Evolutionary conservation across 2,888 invertebrate genomes (phyloP), one percentile per base, ranked within the genome.

Genomic region (Ernsta delagoae): DNA sequence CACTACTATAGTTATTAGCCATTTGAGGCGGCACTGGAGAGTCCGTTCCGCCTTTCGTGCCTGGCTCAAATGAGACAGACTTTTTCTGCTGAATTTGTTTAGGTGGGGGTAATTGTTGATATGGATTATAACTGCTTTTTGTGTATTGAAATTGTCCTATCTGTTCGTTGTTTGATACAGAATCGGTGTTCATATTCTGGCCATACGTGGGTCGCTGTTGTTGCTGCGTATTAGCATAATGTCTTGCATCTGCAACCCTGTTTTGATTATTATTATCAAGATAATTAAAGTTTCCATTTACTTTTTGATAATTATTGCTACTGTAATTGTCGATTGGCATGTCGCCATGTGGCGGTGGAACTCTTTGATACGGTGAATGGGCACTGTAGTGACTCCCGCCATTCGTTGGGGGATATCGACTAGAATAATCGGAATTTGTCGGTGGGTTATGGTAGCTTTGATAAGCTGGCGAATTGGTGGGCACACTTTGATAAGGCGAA

Each of bases 21-120:
- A 89, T 83, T 70, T 88, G 90, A 7, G 87, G 83, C 34, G 93
- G 92, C 50, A 92, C 78, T 0, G 94, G 93, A 11, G 93, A 93
- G 56, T 94, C 94, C 3, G 91, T 87, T 5, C 95, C 95, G 1
- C 95, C 95, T 79, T 96, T 97, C 2, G 96, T 95, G 8, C 96
- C 95, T 0, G 96, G 94, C 79, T 96, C 96, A 77, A 96, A 96
- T 73, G 96, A 96, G 3, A 96, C 96, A 60, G 94, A 94, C 77
- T 96, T 96, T 81, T 96, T 96, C 69, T 69, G 65, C 77, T 94
- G 95, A 59, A 95, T 85, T 77, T 95, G 95, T 76, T 96, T 95
- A 8, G 95, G 89, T 5, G 94, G 91, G 5, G 95, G 94, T 48
- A 95, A 90, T 77, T 95, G 96, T 83, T 96, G 96, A 78, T 96